Percentiles rank a stretch among this genome's conserved stretches.
These are phyloP conservation scores for Neuroterus valhalla DNA, from an alignment of 1,140 invertebrate species.

Conservation along the genomic window DNA sequence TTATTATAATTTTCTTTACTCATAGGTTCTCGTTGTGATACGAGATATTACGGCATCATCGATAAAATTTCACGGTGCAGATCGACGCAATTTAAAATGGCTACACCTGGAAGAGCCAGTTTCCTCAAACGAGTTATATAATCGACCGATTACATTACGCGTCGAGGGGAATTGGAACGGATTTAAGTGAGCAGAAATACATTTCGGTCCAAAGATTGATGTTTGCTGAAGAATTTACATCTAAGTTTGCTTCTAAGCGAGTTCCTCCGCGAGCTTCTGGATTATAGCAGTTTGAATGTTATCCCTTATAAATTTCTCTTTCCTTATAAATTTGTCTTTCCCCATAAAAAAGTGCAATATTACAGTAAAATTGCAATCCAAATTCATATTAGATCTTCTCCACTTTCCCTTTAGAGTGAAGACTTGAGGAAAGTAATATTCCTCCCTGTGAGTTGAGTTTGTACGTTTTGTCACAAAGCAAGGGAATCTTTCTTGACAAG, in stretches of 20 bases:
- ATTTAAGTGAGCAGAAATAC: slow-evolving; percentile 5
- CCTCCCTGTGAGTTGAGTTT: too few relatives aligned
- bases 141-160: slow-evolving; percentile 10
- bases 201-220: slow-evolving; percentile 24
- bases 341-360: too few relatives aligned
- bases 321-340: too few relatives aligned
- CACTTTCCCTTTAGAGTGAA: too few relatives aligned
- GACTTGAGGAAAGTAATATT: too few relatives aligned
- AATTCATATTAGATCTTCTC: too few relatives aligned
- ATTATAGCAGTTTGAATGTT: too few relatives aligned
- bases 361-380: too few relatives aligned
- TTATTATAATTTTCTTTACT: slow-evolving; percentile 1
- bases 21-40: slow-evolving; percentile 18
- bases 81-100: slow-evolving; percentile 22
- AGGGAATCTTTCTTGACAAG: neutral
- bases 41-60: slow-evolving; percentile 18
- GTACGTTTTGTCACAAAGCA: neutral
- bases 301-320: too few relatives aligned
- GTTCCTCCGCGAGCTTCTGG: too few relatives aligned
- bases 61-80: slow-evolving; percentile 20
- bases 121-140: slow-evolving; percentile 12
- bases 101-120: slow-evolving; percentile 18
- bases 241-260: too few relatives aligned
- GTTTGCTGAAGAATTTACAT: neutral
- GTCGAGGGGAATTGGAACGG: slow-evolving; percentile 1